Conservation (phyloP, 2,888 invertebrate species). For the Leucoptera coffeella region DNA sequence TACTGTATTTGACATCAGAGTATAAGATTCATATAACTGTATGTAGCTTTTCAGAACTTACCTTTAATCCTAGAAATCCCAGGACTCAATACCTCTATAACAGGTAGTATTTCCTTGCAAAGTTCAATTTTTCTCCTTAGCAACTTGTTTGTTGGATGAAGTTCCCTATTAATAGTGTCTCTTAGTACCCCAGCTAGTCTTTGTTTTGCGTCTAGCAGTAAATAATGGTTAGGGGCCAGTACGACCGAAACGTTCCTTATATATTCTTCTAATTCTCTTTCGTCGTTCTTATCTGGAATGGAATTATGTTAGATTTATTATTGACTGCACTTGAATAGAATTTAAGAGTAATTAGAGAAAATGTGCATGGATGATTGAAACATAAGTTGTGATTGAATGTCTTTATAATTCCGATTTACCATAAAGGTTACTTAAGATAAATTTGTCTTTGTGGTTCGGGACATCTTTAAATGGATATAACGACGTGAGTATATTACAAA, state of each 20-base stretch:
- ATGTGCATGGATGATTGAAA: too few species aligned
- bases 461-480: background rate
- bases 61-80: slow-evolving; percentile 66
- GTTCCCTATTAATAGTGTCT: slow-evolving; percentile 39
- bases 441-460: background rate
- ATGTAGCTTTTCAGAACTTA: slow-evolving; percentile 14
- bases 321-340: too few species aligned
- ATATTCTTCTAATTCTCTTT: slow-evolving; percentile 39
- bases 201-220: slow-evolving; percentile 65
- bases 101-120: slow-evolving; percentile 58
- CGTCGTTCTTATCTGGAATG: slow-evolving; percentile 38
- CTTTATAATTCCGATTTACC: too few species aligned
- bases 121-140: slow-evolving; percentile 60
- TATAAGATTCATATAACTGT: too few species aligned
- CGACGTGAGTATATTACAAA: too few species aligned
- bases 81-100: slow-evolving; percentile 63
- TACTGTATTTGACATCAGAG: too few species aligned
- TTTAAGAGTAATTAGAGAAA: too few species aligned
- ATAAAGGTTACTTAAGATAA: too few species aligned
- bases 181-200: slow-evolving; percentile 56
- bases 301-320: too few species aligned
- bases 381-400: too few species aligned
- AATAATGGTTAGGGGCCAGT: slow-evolving; percentile 61
- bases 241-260: slow-evolving; percentile 48
- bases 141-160: slow-evolving; percentile 42